Evolutionary conservation across 2,113 vertebrate species (phyloP).

Genomic region (Trogon surrucura): DNA sequence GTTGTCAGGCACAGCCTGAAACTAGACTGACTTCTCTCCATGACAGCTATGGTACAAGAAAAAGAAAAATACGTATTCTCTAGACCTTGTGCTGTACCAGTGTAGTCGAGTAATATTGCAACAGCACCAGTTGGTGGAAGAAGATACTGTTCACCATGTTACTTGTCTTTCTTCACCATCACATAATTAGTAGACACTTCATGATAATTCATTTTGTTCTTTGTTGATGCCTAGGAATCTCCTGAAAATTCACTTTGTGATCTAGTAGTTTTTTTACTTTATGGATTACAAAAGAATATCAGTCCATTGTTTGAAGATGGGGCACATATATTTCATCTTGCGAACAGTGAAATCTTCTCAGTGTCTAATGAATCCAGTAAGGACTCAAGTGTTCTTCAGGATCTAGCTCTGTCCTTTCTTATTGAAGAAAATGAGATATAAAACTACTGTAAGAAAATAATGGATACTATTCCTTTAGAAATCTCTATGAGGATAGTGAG

Average conservation of each 20-base stretch:
- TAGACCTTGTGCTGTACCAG: not conserved
- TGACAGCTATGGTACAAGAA: not conserved
- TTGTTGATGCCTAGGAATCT: not conserved
- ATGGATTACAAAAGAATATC: not conserved
- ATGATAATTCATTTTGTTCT: not conserved
- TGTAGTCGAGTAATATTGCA: not conserved
- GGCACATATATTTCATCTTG: not conserved
- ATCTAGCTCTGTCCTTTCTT: not conserved
- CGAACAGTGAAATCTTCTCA: not conserved
- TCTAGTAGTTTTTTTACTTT: not conserved
- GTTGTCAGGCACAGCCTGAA: not conserved
- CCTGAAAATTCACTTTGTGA: not conserved
- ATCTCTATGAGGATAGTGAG: not conserved
- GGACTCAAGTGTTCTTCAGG: not conserved
- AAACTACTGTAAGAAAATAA: not conserved
- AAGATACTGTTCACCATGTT: not conserved
- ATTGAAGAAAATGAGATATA: not conserved
- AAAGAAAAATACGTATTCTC: not conserved
- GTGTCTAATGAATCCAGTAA: not conserved
- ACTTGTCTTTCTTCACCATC: not conserved
- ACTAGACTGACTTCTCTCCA: not conserved
- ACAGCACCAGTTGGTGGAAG: not conserved
- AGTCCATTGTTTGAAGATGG: not conserved
- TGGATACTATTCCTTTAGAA: not conserved
- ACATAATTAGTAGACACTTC: not conserved